Evolutionary conservation across 2,888 invertebrate species (phyloP).

Genomic region (Eristalis arbustorum): DNA sequence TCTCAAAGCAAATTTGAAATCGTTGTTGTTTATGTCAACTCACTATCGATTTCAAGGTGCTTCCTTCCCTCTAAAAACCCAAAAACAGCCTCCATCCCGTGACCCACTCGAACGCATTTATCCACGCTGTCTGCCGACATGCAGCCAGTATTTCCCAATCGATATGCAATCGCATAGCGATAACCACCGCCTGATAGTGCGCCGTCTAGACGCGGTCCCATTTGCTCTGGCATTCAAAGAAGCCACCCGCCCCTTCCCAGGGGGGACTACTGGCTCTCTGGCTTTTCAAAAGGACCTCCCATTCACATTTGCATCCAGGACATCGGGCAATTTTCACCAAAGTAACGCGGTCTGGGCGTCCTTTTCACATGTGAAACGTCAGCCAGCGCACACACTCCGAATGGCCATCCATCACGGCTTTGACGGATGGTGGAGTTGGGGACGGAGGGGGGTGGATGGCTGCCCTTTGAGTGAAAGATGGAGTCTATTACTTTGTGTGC

Average conservation of each 20-base stretch:
- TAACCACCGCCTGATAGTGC: constrained; percentile 15
- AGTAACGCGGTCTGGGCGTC: constrained; percentile 17
- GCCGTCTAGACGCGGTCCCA: constrained; percentile 42
- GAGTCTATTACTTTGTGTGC: background rate
- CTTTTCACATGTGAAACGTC: constrained; percentile 15
- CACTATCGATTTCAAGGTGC: too few species aligned
- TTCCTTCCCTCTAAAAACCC: too few species aligned
- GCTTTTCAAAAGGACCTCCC: constrained; percentile 2
- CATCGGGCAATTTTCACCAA: constrained; percentile 36
- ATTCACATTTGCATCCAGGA: constrained; percentile 39
- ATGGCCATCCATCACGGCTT: background rate
- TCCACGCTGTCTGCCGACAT: background rate
- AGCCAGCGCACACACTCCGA: background rate
- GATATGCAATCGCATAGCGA: constrained; percentile 1
- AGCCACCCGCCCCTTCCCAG: background rate
- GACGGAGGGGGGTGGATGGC: too few species aligned
- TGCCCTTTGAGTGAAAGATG: background rate
- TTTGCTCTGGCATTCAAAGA: constrained; percentile 19
- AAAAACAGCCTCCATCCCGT: too few species aligned
- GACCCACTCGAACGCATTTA: background rate
- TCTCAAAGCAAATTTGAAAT: too few species aligned
- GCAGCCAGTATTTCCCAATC: background rate
- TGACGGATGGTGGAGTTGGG: background rate
- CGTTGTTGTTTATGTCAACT: too few species aligned
- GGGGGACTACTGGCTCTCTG: background rate